A percentile compares a stretch with the other conserved stretches of the same genome.
These are phyloP conservation scores for Microtus ochrogaster DNA, from an alignment of 2,113 vertebrate genomes.

Conservation along the genomic window DNA sequence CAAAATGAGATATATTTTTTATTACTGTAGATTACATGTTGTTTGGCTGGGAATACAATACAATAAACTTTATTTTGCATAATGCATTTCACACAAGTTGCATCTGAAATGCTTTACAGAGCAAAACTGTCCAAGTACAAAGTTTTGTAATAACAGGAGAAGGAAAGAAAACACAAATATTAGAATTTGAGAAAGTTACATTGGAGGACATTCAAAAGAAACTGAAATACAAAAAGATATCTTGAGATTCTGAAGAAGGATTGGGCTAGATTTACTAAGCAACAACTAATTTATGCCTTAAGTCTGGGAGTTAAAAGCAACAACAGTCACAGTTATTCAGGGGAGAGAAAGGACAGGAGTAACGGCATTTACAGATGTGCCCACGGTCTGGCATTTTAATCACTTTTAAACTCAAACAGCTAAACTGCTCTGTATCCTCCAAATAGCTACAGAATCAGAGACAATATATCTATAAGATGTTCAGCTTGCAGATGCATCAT, in stretches of 20 bases:
- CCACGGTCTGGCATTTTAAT: constrained; percentile 23
- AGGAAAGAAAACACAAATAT: constrained; percentile 84
- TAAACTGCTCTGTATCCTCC: constrained; percentile 69
- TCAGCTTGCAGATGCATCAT: constrained; percentile 20
- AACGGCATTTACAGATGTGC: constrained; percentile 64
- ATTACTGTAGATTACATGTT: constrained; percentile 85
- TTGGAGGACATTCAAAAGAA: constrained; percentile 83
- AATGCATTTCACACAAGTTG: constrained; percentile 82
- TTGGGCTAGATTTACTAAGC: constrained; percentile 72
- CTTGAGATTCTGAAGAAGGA: constrained; percentile 69
- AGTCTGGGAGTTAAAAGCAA: constrained; percentile 72
- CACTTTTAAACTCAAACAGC: constrained; percentile 35
- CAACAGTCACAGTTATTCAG: constrained; percentile 76
- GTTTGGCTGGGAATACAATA: constrained; percentile 85
- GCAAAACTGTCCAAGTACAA: constrained; percentile 84
- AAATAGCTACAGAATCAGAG: constrained; percentile 53
- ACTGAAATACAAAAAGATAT: constrained; percentile 78
- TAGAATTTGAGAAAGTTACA: constrained; percentile 84
- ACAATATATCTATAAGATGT: constrained; percentile 38
- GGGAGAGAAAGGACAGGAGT: constrained; percentile 69
- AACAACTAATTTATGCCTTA: constrained; percentile 62
- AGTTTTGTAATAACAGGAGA: constrained; percentile 83
- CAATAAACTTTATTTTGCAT: constrained; percentile 85
- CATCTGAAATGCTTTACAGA: constrained; percentile 85
- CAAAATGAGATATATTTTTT: constrained; percentile 84